These are phyloP conservation scores for Nasonovia ribisnigri DNA, from an alignment of 2,888 invertebrate genomes.

Conservation along the genomic window DNA sequence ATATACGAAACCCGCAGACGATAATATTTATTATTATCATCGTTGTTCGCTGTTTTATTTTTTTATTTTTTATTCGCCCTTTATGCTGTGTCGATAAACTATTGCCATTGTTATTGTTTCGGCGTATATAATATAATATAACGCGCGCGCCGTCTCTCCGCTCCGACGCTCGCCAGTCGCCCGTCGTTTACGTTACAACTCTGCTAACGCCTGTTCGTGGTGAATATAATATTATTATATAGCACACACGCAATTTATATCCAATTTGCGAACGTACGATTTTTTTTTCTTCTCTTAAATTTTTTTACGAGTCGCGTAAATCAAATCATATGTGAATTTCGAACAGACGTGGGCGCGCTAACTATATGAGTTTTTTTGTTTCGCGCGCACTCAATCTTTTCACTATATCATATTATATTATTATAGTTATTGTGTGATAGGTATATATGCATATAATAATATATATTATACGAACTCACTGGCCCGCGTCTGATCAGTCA, in stretches of 20 bases:
- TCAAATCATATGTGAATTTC: not conserved
- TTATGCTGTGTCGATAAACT: not conserved
- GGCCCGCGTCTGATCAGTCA: not conserved
- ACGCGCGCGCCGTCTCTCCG: not conserved
- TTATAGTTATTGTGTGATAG: too few relatives aligned
- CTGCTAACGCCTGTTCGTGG: slow-evolving; percentile 35
- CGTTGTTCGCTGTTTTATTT: not conserved
- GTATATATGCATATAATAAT: not conserved
- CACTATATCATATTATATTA: not conserved
- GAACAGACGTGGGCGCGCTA: not conserved
- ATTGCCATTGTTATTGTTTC: slow-evolving; percentile 39
- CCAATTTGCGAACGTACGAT: slow-evolving; percentile 1
- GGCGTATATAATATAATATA: not conserved
- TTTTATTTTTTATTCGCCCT: not conserved
- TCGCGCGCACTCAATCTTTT: not conserved
- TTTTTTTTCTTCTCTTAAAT: not conserved
- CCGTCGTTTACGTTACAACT: slow-evolving; percentile 10
- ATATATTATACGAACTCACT: not conserved
- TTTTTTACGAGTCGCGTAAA: not conserved
- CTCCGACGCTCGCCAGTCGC: not conserved
- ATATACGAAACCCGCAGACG: slow-evolving; percentile 40
- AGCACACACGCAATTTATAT: slow-evolving; percentile 2
- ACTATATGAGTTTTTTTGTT: not conserved
- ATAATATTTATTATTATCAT: slow-evolving; percentile 24
- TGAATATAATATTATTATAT: not conserved